Base-by-base conservation (phyloP, 2,888 invertebrate genomes). In the Bugulina stolonifera region DNA sequence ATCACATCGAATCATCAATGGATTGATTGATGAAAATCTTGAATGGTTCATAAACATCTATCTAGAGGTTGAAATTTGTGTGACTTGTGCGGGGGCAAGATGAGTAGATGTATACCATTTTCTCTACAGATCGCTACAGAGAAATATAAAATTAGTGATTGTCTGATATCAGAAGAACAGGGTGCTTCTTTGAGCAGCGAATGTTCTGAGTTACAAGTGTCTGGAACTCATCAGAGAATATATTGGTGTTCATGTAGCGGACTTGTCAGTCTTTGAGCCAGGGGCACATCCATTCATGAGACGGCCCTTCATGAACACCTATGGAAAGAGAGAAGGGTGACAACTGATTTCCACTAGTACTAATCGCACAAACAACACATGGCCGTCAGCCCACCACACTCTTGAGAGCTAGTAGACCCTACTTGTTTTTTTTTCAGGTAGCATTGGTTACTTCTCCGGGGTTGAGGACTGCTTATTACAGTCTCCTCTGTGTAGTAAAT, bases 331-430 rank as follows among this genome's bases (percentile, higher is more conserved):
- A 52, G 22, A 52, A 52, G 22, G 52, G 52, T 14, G 52, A 22
- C 52, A 52, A 52, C 10, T 52, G 22, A 52, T 52, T 52, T 22
- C 52, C 52, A 52, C 52, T 52, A 52, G 52, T 22, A 52, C 52
- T 52, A 52, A 52, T 52, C 22, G 52, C 52, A 52, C 52, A 52
- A 52, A n/a, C n/a, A n/a, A n/a, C 52, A 52, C 52, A 52, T 52
- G 52, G 52, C 22, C 10, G 52, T 52, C 22, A 52, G 52, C 22
- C 22, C 52, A 52, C 52, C n/a, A n/a, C n/a, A 22, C 22, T 52
- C 52, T 52, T 52, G 52, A 22, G 52, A 52, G 52, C 52, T 52
- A 52, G 22, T 22, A 52, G 22, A 22, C 52, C 52, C 22, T 14
- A 10, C 22, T 52, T 10, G n/a, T n/a, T n/a, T 52, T 52, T 52